A percentile compares a stretch with the other conserved stretches of the same genome.
Evolutionary conservation across 2,888 invertebrate genomes (phyloP).

Genomic region (Apamea monoglypha): DNA sequence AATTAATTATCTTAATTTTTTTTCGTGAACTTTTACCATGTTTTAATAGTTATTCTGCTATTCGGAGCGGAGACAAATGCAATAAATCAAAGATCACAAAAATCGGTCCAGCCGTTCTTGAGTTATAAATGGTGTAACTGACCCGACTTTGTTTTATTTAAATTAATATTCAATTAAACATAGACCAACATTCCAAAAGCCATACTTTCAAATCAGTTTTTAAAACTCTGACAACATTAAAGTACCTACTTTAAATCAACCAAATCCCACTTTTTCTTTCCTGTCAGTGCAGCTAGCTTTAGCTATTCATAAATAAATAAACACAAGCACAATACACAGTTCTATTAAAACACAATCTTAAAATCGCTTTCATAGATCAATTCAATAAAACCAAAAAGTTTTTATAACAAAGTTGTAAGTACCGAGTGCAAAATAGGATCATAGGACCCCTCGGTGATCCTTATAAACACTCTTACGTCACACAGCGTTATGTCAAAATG

Average conservation of each 20-base stretch:
- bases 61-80: background rate
- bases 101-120: background rate
- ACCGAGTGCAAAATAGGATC: constrained; percentile 59
- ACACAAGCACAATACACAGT: background rate
- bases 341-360: background rate
- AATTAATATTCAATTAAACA: background rate
- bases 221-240: background rate
- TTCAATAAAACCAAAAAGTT: constrained; percentile 36
- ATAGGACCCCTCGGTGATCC: constrained; percentile 63
- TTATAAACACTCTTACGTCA: constrained; percentile 76
- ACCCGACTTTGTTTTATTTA: too few species aligned
- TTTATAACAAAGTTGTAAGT: constrained; percentile 20
- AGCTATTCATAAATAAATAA: background rate
- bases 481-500: constrained; percentile 70
- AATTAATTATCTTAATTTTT: background rate
- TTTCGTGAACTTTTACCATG: background rate
- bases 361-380: constrained; percentile 13
- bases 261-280: background rate
- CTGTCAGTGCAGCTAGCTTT: background rate
- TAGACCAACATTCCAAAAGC: background rate
- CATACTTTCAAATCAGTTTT: background rate
- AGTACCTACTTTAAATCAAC: background rate
- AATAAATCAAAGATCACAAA: background rate
- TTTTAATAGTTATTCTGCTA: background rate
- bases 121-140: too few species aligned